Percentiles rank a stretch among this genome's conserved stretches.
phyloP scores from a whole-genome alignment of 2,797 vertebrate genomes.

The Selene dorsalis region DNA sequence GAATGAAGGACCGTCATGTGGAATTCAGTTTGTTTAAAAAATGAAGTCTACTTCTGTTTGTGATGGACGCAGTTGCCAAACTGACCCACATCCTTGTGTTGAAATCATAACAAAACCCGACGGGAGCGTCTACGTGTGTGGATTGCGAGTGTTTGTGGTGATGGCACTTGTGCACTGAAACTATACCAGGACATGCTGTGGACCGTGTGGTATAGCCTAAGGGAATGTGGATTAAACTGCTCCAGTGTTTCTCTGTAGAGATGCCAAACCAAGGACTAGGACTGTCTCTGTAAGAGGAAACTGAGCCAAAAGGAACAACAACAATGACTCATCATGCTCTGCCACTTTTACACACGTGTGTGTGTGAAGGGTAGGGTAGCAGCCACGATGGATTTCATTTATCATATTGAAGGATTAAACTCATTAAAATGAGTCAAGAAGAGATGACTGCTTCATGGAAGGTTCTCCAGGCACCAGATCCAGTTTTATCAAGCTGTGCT shows the following conservation, averaged over 20 bases:
- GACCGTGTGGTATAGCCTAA: slow-evolving; percentile 53
- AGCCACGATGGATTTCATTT: slow-evolving; percentile 45
- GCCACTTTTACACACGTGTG: slow-evolving; percentile 23
- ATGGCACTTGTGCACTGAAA: slow-evolving; percentile 67
- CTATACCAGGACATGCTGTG: slow-evolving; percentile 67
- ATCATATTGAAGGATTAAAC: slow-evolving; percentile 81
- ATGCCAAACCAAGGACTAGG: slow-evolving; percentile 29
- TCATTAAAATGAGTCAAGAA: slow-evolving; percentile 57
- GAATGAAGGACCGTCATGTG: slow-evolving; percentile 73
- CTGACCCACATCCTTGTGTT: slow-evolving; percentile 22
- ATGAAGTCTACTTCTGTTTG: slow-evolving; percentile 38
- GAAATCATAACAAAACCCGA: slow-evolving; percentile 27
- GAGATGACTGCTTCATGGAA: slow-evolving; percentile 48
- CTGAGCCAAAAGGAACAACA: slow-evolving; percentile 58
- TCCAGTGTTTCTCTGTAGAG: slow-evolving; percentile 32
- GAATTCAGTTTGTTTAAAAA: slow-evolving; percentile 43
- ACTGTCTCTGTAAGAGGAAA: slow-evolving; percentile 29
- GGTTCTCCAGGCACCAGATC: slow-evolving; percentile 39
- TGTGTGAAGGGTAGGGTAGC: slow-evolving; percentile 70
- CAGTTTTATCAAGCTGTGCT: slow-evolving; percentile 35
- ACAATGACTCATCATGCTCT: slow-evolving; percentile 20
- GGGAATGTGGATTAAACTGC: slow-evolving; percentile 36
- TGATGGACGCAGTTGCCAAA: slow-evolving; percentile 48
- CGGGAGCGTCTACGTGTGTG: slow-evolving; percentile 26
- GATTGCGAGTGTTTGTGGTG: slow-evolving; percentile 60